Base-by-base conservation (phyloP, 2,113 vertebrate species). In the Chitala chitala region DNA sequence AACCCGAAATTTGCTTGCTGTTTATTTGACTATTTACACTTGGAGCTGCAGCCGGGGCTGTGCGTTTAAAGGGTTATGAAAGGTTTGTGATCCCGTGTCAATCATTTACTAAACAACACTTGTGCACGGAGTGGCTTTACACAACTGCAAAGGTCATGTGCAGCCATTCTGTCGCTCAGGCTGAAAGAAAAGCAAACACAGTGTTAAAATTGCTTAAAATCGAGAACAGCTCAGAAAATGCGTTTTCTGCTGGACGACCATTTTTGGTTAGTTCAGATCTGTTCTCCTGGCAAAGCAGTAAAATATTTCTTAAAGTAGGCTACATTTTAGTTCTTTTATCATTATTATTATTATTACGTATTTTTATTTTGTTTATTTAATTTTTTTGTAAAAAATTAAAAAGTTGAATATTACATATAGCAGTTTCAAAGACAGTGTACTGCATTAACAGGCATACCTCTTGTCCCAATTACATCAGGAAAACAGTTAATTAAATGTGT, bases 11-110 rank as follows among this genome's bases (percentile, higher is more conserved):
- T 82, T 79, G 75, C 48, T 82, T 77, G 81, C 76, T 86, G 83
- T 89, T 90, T 88, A 86, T 88, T 90, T 88, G 82, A 82, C 72
- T 89, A 88, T 88, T 90, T 90, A 87, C 79, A 81, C 71, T 79
- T 69, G 3, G 63, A 82, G 77, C 83, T 86, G 83, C 82, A 87
- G 86, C 89, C 87, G 86, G 75, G 33, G 78, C 77, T 74, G 46
- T 78, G 22, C 69, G 77, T 77, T 77, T 53, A 66, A 46, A 46
- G 38, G 9, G 22, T 68, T 79, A 84, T 83, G 82, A 86, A 86
- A 84, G 71, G 56, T 76, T 77, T 78, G 76, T 48, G 31, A 58
- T 59, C 38, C 26, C 5, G 31, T 38, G 59, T n/a, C 36, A 55
- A 38, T 51, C 51, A 44, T 76, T 51, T 54, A 54, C 58, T 64